A percentile compares a stretch with the other conserved stretches of the same genome.
These are phyloP conservation scores for Natator depressus DNA, from an alignment of 2,113 vertebrate species.

Conservation along the genomic window DNA sequence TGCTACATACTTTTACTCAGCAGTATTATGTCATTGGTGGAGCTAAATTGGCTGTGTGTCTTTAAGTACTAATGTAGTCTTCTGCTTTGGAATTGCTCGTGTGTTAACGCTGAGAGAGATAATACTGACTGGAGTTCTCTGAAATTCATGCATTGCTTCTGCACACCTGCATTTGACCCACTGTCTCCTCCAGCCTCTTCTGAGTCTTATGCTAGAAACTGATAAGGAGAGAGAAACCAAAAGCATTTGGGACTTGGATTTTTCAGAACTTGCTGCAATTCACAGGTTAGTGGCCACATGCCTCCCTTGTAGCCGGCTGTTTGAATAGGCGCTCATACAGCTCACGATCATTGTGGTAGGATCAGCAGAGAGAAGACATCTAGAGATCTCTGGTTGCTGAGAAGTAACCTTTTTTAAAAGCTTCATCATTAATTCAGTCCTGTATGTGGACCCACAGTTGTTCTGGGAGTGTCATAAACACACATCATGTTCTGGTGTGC, in stretches of 20 bases:
- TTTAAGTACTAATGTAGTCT: background rate
- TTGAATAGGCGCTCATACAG: background rate
- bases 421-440: background rate
- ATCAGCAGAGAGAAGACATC: too few relatives aligned
- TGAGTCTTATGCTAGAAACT: background rate
- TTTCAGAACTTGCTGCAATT: background rate
- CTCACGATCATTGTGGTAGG: too few relatives aligned
- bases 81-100: background rate
- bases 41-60: background rate
- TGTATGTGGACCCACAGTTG: background rate
- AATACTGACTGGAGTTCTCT: background rate
- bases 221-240: background rate
- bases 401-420: too few relatives aligned
- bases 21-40: background rate
- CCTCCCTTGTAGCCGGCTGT: background rate
- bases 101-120: background rate
- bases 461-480: background rate
- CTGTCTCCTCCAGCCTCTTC: background rate
- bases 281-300: too few relatives aligned
- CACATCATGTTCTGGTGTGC: background rate
- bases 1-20: rapidly evolving
- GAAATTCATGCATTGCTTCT: background rate
- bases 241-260: background rate
- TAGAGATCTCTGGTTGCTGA: too few relatives aligned
- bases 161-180: background rate